phyloP scores from a whole-genome alignment of 2,888 invertebrate species.

The Agrochola circellaris region DNA sequence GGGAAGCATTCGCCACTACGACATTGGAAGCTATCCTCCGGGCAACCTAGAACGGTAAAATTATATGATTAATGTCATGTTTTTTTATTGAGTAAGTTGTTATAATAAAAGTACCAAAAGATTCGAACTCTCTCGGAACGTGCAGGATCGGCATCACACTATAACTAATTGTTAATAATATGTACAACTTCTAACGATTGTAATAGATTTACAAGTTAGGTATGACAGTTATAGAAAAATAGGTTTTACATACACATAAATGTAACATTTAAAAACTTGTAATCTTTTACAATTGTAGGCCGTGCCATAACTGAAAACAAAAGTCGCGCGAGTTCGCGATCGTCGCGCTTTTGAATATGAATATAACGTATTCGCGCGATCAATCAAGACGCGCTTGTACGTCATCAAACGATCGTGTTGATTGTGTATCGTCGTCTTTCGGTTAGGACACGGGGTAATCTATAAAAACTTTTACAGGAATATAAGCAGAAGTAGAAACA shows the following conservation, averaged over 20 bases:
- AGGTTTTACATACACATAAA: not conserved
- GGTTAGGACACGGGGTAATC: not conserved
- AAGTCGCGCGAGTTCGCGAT: too few relatives aligned
- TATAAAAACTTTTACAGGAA: conserved; percentile 23
- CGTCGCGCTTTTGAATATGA: too few relatives aligned
- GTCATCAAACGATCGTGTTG: not conserved
- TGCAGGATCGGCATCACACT: conserved; percentile 45
- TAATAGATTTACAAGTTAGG: conserved; percentile 4
- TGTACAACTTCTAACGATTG: not conserved
- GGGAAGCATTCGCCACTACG: conserved; percentile 92
- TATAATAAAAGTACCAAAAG: not conserved
- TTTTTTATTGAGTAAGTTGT: not conserved
- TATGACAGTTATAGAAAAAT: not conserved
- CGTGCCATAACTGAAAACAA: not conserved
- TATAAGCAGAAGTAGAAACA: conserved; percentile 33
- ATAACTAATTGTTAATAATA: conserved; percentile 4
- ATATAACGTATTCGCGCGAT: not conserved
- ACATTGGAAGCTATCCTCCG: conserved; percentile 92
- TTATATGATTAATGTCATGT: not conserved
- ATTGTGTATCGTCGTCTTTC: not conserved
- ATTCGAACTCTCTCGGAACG: conserved; percentile 5
- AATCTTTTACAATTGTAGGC: conserved; percentile 26
- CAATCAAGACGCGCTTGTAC: not conserved
- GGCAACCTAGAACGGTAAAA: conserved; percentile 90
- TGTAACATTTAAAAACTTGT: not conserved